Evolutionary conservation across 2,888 invertebrate genomes (phyloP), one percentile per base, ranked within the genome.

Genomic region (Calliscelio sp.): DNA sequence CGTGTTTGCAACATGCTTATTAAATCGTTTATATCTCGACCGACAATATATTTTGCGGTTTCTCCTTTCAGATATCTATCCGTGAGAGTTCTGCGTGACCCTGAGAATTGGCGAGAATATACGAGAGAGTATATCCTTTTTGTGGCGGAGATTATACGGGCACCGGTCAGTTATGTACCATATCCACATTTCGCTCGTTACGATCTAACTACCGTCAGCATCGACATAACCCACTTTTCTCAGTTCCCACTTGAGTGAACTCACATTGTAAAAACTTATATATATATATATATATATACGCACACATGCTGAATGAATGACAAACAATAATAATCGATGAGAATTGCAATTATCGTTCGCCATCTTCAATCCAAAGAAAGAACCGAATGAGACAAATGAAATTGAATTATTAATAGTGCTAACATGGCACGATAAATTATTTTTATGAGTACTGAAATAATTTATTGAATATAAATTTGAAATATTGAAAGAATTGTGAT

Each of bases 161-260:
- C 73, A 78, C 49, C 78, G 83, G 83, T 83, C 83, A 83, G 83
- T 83, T 82, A 78, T 82, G 73, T 77, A 66, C 75, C 71, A 82
- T 82, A 82, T 77, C 66, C 83, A 78, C 83, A 74, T 78, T 83
- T 83, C 78, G 83, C 83, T 83, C 80, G 84, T 75, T 75, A 80
- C 84, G 74, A 80, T 84, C 80, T 80, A 84, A 80, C 79, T 80
- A 70, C 73, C 78, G 78, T 83, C 70, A 46, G 75, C 49, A 75
- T 55, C 51, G 57, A 2, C 20, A 63, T 78, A 78, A 83, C 83
- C 83, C 83, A 83, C 79, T 79, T 83, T 83, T 79, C 79, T 79
- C 38, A 28, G 49, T 74, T 57, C 66, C 44, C 68, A 55, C 46
- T 75, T 59, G 51, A 35, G 59, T 25, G 38, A 70, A 44, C 35